phyloP scores from a whole-genome alignment of 2,888 invertebrate genomes.

The Trachelus iudaicus region DNA sequence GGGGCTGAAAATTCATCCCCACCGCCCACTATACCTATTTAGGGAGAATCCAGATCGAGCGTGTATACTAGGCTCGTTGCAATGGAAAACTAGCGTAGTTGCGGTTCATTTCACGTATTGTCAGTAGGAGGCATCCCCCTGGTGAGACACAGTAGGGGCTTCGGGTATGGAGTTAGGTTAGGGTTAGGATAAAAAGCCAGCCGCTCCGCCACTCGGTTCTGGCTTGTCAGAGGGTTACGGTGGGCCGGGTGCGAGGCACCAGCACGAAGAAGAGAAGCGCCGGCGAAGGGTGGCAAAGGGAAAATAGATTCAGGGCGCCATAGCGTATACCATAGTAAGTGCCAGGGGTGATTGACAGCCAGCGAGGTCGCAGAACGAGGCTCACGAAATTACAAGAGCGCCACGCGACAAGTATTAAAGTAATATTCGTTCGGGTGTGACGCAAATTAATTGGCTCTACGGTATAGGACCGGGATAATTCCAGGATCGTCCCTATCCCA shows the following conservation, averaged over 20 bases:
- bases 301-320: not conserved
- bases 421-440: constrained; percentile 13
- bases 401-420: constrained; percentile 12
- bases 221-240: constrained; percentile 25
- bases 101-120: constrained; percentile 36
- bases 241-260: constrained; percentile 13
- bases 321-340: not conserved
- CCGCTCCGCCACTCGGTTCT: constrained; percentile 1
- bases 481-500: not conserved
- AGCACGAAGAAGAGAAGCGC: constrained; percentile 23
- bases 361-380: not conserved
- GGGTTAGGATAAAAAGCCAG: constrained; percentile 40
- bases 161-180: constrained; percentile 31
- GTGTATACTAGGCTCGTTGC: not conserved
- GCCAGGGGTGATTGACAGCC: constrained; percentile 4
- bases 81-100: constrained; percentile 1
- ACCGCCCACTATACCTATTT: not conserved
- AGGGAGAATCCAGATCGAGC: not conserved
- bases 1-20: not conserved
- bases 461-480: not conserved
- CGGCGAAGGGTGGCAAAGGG: constrained; percentile 14
- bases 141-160: constrained; percentile 27
- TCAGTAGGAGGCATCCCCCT: constrained; percentile 31
- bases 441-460: constrained; percentile 11
- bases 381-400: constrained; percentile 1